phyloP scores from a whole-genome alignment of 2,888 invertebrate genomes.

The Oscheius sp. region DNA sequence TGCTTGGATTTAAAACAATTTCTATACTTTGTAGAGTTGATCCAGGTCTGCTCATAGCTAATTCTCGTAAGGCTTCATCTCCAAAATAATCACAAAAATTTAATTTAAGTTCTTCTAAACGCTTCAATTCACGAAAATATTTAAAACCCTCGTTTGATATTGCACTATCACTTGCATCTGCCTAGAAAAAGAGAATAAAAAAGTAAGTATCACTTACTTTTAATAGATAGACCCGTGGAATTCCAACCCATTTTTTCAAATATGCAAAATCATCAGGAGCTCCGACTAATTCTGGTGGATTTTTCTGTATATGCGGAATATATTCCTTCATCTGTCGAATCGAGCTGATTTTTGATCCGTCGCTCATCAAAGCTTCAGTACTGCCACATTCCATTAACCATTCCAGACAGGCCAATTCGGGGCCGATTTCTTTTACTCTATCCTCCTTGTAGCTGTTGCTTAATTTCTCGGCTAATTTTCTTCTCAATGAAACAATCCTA shows the following conservation, averaged over 20 bases:
- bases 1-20: constrained; percentile 60
- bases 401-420: constrained; percentile 67
- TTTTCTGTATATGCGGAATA: not conserved
- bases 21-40: constrained; percentile 59
- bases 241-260: constrained; percentile 49
- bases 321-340: constrained; percentile 61
- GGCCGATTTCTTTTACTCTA: constrained; percentile 60
- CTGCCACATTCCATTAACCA: constrained; percentile 69
- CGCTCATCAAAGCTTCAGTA: constrained; percentile 59
- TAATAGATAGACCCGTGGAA: constrained; percentile 53
- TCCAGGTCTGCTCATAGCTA: constrained; percentile 57
- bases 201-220: constrained; percentile 33
- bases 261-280: not conserved
- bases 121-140: constrained; percentile 58
- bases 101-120: constrained; percentile 53
- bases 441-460: constrained; percentile 61
- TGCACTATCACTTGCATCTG: constrained; percentile 67
- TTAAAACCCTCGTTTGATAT: constrained; percentile 65
- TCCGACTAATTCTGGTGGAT: not conserved
- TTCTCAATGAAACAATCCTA: constrained; percentile 52
- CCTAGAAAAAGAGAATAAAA: constrained; percentile 23
- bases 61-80: constrained; percentile 56
- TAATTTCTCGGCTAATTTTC: constrained; percentile 53
- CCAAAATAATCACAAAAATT: constrained; percentile 69
- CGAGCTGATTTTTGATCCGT: constrained; percentile 52